A percentile compares a stretch with the other conserved stretches of the same genome.
Evolutionary conservation across 2,797 vertebrate species (phyloP).

Genomic region (Gastrophryne carolinensis): DNA sequence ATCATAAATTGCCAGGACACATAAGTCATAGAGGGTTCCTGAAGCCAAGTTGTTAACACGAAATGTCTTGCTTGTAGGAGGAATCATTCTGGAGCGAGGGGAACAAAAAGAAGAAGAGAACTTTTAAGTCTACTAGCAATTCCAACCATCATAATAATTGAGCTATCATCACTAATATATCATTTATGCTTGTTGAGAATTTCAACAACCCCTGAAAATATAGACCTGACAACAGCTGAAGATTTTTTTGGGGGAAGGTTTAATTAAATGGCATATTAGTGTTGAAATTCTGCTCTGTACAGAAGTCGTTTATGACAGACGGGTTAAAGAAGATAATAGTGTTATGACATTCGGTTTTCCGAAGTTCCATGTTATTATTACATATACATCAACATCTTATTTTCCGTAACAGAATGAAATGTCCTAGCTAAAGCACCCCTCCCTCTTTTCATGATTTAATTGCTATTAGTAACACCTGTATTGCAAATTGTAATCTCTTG

Average conservation of each 20-base stretch:
- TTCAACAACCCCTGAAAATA: background rate
- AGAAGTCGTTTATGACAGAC: conserved; percentile 57
- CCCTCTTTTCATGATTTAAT: no score
- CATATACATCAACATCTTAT: conserved; percentile 30
- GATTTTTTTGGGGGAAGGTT: conserved; percentile 5
- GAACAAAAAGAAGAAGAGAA: background rate
- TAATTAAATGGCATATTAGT: conserved; percentile 39
- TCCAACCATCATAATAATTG: background rate
- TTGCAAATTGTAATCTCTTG: no score
- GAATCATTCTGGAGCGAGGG: conserved; percentile 85
- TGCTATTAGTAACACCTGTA: no score
- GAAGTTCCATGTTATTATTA: no score
- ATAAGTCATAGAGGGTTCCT: conserved; percentile 90
- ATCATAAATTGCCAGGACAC: conserved; percentile 94
- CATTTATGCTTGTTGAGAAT: background rate
- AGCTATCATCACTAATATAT: background rate
- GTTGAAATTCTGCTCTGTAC: conserved; percentile 40
- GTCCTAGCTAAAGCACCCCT: no score
- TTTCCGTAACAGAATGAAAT: conserved; percentile 21
- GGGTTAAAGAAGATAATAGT: conserved; percentile 56
- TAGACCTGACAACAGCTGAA: background rate
- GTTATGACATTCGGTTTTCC: no score
- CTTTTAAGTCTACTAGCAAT: background rate
- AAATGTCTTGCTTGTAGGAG: conserved; percentile 95
- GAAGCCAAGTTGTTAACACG: conserved; percentile 95